Evolutionary conservation across 2,113 vertebrate genomes (phyloP).

Genomic region (Hippocampus zosterae): DNA sequence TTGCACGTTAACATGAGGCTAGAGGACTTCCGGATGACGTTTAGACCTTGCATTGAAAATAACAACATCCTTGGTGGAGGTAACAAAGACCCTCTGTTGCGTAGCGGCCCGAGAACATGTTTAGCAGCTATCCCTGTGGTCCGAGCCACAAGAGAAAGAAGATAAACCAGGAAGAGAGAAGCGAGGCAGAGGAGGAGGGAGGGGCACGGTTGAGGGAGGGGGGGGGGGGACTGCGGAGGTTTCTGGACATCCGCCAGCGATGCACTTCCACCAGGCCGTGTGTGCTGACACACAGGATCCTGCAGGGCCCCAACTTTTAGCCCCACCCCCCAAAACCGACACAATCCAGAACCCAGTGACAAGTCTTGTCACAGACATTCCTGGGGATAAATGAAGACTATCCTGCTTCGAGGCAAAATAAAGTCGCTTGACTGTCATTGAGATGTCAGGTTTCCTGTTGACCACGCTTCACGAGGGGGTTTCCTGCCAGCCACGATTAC

Average conservation of each 20-base stretch:
- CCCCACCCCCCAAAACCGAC: slow-evolving; percentile 8
- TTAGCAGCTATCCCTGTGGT: slow-evolving; percentile 31
- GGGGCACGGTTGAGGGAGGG: background rate
- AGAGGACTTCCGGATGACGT: background rate
- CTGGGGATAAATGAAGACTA: background rate
- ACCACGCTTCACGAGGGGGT: slow-evolving; percentile 1
- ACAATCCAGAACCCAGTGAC: slow-evolving; percentile 24
- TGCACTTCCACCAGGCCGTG: slow-evolving; percentile 69
- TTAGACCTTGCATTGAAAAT: background rate
- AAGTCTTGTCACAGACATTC: background rate
- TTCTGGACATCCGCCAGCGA: slow-evolving; percentile 66
- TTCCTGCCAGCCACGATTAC: background rate
- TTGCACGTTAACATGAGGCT: too few relatives aligned
- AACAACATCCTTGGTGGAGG: background rate
- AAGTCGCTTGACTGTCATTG: background rate
- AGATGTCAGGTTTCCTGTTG: background rate
- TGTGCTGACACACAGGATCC: slow-evolving; percentile 73
- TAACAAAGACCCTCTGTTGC: background rate
- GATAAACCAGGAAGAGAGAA: slow-evolving; percentile 61
- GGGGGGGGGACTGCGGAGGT: slow-evolving; percentile 10
- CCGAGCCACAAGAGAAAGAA: slow-evolving; percentile 62
- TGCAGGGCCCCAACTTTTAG: slow-evolving; percentile 46
- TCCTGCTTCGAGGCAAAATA: slow-evolving; percentile 3
- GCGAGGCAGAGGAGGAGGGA: slow-evolving; percentile 19
- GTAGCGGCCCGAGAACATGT: background rate